These are phyloP conservation scores for Tachina grossa DNA, from an alignment of 2,888 invertebrate genomes.

Conservation along the genomic window DNA sequence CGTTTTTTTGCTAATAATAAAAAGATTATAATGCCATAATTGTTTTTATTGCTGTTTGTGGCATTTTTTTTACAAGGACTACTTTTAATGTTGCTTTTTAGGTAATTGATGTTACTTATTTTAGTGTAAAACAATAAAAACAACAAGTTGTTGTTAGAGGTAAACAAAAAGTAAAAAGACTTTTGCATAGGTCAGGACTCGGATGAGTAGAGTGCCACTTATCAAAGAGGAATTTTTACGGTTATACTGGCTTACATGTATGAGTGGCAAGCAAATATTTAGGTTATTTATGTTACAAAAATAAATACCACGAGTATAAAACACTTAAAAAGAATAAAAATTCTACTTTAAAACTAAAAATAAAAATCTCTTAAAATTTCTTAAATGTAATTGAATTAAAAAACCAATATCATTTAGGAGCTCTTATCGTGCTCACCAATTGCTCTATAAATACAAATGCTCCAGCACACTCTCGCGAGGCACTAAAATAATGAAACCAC, in stretches of 20 bases:
- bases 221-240: too few species aligned
- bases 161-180: too few species aligned
- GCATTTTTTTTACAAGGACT: background rate
- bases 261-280: too few species aligned
- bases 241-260: too few species aligned
- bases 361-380: background rate
- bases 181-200: too few species aligned
- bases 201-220: too few species aligned
- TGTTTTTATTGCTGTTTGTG: slow-evolving; percentile 27
- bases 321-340: background rate
- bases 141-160: too few species aligned
- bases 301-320: background rate
- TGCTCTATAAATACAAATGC: slow-evolving; percentile 6
- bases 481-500: slow-evolving; percentile 59
- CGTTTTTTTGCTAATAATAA: slow-evolving; percentile 32
- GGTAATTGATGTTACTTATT: background rate
- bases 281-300: background rate
- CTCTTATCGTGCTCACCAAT: slow-evolving; percentile 24
- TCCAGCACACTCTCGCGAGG: slow-evolving; percentile 20
- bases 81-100: background rate
- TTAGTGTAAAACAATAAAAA: background rate
- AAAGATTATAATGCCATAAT: slow-evolving; percentile 50
- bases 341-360: background rate
- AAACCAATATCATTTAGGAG: slow-evolving; percentile 57
- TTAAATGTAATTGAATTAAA: slow-evolving; percentile 40